phyloP scores from a whole-genome alignment of 2,113 vertebrate species.

The Galbula dea region DNA sequence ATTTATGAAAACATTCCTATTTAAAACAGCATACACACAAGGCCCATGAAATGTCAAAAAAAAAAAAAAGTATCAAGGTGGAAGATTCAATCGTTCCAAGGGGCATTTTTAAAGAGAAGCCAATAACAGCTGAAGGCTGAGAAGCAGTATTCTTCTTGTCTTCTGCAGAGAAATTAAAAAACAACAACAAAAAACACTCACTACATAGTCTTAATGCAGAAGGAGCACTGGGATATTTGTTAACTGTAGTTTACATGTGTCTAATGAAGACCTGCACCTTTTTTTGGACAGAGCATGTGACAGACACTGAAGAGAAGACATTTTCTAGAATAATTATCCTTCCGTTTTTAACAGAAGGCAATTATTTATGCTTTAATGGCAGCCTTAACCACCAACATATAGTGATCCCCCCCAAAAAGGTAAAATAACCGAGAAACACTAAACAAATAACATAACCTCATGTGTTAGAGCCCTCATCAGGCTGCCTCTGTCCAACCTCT shows the following conservation, averaged over 20 bases:
- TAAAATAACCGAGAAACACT: neutral
- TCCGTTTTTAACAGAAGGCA: neutral
- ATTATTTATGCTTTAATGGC: neutral
- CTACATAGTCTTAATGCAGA: neutral
- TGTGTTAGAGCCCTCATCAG: neutral
- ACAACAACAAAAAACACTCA: neutral
- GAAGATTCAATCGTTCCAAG: neutral
- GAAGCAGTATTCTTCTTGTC: neutral
- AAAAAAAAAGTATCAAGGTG: accelerated
- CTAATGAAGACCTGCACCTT: neutral
- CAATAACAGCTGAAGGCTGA: neutral
- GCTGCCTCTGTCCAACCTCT: neutral
- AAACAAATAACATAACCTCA: neutral
- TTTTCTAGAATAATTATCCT: slow-evolving; percentile 13
- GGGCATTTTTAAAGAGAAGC: neutral
- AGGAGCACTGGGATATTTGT: neutral
- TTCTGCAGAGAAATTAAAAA: neutral
- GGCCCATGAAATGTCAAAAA: neutral
- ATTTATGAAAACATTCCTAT: neutral
- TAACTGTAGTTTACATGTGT: accelerated
- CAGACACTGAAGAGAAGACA: neutral
- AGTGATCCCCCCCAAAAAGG: neutral
- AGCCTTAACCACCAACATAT: neutral
- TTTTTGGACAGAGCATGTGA: neutral
- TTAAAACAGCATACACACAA: neutral